phyloP scores from a whole-genome alignment of 1,140 invertebrate species.

The Macrobrachium rosenbergii region DNA sequence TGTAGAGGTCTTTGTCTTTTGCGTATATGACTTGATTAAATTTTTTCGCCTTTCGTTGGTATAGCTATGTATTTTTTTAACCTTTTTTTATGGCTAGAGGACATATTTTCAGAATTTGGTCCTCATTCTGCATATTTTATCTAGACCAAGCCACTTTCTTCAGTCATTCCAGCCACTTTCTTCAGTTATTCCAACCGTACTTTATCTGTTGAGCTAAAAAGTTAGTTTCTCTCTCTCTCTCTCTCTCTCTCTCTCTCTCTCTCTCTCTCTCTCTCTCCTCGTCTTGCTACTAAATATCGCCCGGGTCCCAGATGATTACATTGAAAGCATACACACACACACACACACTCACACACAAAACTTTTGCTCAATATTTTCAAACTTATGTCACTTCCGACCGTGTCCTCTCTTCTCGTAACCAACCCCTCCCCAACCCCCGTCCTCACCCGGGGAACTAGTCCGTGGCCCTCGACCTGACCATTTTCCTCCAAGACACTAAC shows the following conservation, averaged over 20 bases:
- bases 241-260: constrained; percentile 22
- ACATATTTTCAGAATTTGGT: too few species aligned
- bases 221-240: constrained; percentile 3
- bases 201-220: background rate
- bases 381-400: background rate
- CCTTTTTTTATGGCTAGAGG: too few species aligned
- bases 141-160: too few species aligned
- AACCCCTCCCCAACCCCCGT: background rate
- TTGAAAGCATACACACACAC: background rate
- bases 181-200: too few species aligned
- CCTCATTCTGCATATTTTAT: too few species aligned
- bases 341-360: constrained; percentile 14
- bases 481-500: too few species aligned
- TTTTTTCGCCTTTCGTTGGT: too few species aligned
- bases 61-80: too few species aligned
- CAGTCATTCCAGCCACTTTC: too few species aligned
- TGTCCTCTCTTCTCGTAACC: background rate
- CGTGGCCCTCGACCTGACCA: too few species aligned
- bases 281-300: background rate
- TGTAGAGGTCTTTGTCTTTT: too few species aligned
- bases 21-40: too few species aligned
- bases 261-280: constrained; percentile 4
- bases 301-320: background rate
- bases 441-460: background rate
- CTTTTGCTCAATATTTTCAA: background rate